Percentiles rank a stretch among this genome's conserved stretches.
Conservation (phyloP, 2,113 vertebrate species). For the Emydocephalus ijimae region DNA sequence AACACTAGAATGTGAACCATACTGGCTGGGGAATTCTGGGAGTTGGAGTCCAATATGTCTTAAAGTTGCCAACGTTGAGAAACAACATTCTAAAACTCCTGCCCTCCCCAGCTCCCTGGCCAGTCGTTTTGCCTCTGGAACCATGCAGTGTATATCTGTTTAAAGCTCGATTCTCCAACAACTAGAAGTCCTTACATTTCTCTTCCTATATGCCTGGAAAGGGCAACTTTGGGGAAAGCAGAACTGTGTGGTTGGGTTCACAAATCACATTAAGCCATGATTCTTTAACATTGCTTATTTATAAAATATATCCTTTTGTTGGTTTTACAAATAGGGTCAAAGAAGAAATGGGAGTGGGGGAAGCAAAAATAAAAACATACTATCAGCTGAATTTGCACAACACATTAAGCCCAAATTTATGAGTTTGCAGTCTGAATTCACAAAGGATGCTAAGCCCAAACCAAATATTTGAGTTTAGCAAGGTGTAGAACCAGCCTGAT, state of each 20-base stretch:
- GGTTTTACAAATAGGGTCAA: background rate
- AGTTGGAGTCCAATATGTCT: background rate
- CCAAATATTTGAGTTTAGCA: background rate
- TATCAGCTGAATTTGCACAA: background rate
- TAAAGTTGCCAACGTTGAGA: background rate
- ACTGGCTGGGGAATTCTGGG: background rate
- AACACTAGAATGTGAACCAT: background rate
- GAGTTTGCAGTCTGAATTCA: background rate
- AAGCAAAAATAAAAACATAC: background rate
- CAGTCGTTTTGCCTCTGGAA: background rate
- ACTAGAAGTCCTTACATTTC: background rate
- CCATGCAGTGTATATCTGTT: background rate
- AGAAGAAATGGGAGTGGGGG: background rate
- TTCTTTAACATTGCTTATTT: background rate
- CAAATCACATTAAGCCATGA: background rate
- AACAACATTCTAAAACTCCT: background rate
- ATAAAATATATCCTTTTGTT: background rate
- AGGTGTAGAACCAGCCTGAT: background rate
- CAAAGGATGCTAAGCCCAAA: background rate
- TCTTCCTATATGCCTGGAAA: background rate
- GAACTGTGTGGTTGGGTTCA: background rate
- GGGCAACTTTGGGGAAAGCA: background rate
- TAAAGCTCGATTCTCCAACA: background rate
- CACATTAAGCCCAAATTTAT: background rate
- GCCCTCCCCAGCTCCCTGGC: background rate